These are phyloP conservation scores for Phocoena phocoena DNA, from an alignment of 2,113 vertebrate genomes.

Conservation along the genomic window DNA sequence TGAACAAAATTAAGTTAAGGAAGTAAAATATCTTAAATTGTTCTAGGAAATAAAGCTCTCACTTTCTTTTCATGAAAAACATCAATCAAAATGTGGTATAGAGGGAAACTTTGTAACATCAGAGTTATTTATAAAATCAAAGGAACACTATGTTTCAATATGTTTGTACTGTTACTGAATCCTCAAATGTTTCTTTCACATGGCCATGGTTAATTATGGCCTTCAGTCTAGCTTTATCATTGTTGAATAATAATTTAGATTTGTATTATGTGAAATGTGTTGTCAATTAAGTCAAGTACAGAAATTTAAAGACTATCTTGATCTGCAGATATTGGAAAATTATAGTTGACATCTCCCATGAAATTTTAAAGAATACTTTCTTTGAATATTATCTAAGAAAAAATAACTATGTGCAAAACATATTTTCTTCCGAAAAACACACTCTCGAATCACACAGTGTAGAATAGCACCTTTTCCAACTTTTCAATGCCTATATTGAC, in stretches of 20 bases:
- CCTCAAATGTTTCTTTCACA: background rate
- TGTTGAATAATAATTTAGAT: background rate
- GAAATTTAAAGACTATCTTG: background rate
- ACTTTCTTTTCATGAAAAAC: background rate
- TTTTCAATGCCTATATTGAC: background rate
- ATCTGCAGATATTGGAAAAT: background rate
- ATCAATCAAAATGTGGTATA: background rate
- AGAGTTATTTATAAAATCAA: conserved; percentile 44
- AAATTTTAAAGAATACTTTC: background rate
- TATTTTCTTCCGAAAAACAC: background rate
- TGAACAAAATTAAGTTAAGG: background rate
- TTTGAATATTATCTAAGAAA: background rate
- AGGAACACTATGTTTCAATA: background rate
- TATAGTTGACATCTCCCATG: background rate
- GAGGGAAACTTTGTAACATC: background rate
- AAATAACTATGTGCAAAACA: background rate
- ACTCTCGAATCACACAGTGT: background rate
- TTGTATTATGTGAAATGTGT: background rate
- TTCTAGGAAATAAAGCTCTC: background rate
- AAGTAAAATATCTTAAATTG: background rate
- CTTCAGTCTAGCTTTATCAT: background rate
- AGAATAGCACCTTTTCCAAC: background rate
- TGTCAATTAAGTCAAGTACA: background rate
- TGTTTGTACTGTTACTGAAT: background rate
- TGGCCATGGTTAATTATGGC: background rate